Conservation (phyloP, 1,140 invertebrate species). For the Bombus haemorrhoidalis region DNA sequence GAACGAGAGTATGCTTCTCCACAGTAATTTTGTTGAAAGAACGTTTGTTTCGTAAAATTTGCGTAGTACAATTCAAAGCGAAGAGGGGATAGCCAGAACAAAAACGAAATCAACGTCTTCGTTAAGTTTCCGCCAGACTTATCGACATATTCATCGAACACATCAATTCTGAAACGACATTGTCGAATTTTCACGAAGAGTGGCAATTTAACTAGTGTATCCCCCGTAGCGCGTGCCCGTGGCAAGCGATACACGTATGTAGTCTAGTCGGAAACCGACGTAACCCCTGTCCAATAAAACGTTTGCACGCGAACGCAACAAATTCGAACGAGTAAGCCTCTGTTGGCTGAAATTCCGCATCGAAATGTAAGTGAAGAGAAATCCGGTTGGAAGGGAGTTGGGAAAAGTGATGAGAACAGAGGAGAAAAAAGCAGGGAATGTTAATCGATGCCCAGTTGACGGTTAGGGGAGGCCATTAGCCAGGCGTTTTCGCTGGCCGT, state of each 20-base stretch:
- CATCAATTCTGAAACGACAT: slow-evolving; percentile 20
- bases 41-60: background rate
- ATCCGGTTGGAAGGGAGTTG: background rate
- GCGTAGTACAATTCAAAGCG: background rate
- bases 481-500: background rate
- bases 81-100: too few species aligned
- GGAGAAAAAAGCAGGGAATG: slow-evolving; percentile 8
- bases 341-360: too few species aligned
- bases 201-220: slow-evolving; percentile 3
- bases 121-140: slow-evolving; percentile 30
- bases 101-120: background rate
- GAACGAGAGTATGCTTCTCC: background rate
- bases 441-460: slow-evolving; percentile 49
- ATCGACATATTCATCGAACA: slow-evolving; percentile 24
- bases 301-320: background rate
- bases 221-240: too few species aligned
- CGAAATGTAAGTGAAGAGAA: background rate
- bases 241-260: background rate
- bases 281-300: background rate
- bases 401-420: background rate
- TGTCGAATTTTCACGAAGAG: background rate
- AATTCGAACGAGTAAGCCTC: background rate
- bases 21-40: background rate
- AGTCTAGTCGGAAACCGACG: background rate
- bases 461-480: slow-evolving; percentile 42